These are phyloP conservation scores for Lagorchestes hirsutus DNA, from an alignment of 2,797 vertebrate genomes.

Conservation along the genomic window DNA sequence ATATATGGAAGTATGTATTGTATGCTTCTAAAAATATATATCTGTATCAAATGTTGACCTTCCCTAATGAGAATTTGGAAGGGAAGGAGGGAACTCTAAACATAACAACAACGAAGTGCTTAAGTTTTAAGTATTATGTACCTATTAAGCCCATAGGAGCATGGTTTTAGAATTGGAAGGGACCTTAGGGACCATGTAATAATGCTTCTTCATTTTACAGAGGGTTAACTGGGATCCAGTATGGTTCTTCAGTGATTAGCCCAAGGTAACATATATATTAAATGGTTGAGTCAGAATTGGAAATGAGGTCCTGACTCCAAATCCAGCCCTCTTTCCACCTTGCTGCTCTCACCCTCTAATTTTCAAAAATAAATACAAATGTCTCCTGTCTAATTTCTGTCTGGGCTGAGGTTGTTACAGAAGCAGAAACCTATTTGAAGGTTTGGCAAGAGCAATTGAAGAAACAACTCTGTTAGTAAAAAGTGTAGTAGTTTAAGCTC, in stretches of 20 bases:
- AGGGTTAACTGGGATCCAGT: neutral
- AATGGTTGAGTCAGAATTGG: neutral
- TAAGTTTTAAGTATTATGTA: neutral
- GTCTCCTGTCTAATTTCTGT: conserved; percentile 41
- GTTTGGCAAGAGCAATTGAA: neutral
- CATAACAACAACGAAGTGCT: neutral
- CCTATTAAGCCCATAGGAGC: neutral
- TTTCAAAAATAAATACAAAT: conserved; percentile 55
- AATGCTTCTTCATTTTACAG: neutral
- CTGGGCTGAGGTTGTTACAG: conserved; percentile 39
- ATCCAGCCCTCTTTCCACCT: neutral
- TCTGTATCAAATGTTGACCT: neutral
- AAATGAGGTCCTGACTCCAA: neutral
- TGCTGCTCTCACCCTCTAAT: neutral
- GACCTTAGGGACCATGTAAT: neutral
- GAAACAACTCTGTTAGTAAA: conserved; percentile 44
- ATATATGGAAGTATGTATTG: no score
- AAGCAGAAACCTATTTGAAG: neutral
- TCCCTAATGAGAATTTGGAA: neutral
- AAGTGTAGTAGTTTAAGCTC: conserved; percentile 9
- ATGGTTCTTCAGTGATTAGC: neutral
- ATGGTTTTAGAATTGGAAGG: neutral
- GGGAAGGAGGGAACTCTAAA: neutral
- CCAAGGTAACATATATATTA: neutral
- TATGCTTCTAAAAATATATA: no score